These are phyloP conservation scores for Gavia stellata DNA, from an alignment of 2,113 vertebrate genomes.

Conservation along the genomic window DNA sequence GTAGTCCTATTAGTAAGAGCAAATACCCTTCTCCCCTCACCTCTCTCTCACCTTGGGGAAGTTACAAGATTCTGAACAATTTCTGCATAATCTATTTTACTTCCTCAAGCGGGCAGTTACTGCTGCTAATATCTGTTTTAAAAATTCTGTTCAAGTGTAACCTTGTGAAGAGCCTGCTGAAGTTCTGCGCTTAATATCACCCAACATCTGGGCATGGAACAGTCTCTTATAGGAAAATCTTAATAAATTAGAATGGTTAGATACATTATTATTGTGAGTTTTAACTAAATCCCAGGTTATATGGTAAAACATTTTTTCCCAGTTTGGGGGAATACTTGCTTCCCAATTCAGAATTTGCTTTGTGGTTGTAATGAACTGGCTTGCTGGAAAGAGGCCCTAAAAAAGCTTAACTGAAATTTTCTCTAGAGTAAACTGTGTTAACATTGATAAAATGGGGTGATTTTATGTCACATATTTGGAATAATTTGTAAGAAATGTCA, in stretches of 20 bases:
- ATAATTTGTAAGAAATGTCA: not conserved
- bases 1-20: not conserved
- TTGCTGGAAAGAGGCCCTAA: not conserved
- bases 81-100: not conserved
- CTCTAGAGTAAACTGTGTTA: not conserved
- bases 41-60: not conserved
- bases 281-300: not conserved
- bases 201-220: not conserved
- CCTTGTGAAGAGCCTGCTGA: not conserved
- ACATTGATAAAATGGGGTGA: not conserved
- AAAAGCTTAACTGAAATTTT: not conserved
- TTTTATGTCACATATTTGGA: not conserved
- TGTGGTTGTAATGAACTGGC: not conserved
- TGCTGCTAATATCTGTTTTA: not conserved
- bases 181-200: not conserved
- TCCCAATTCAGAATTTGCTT: not conserved
- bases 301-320: not conserved
- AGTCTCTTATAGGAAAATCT: not conserved
- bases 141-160: not conserved
- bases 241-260: not conserved
- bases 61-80: not conserved
- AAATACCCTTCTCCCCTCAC: not conserved
- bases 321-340: not conserved
- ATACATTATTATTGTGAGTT: not conserved
- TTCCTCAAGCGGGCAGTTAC: not conserved